phyloP scores from a whole-genome alignment of 2,888 invertebrate species.

The Polydesmus complanatus region DNA sequence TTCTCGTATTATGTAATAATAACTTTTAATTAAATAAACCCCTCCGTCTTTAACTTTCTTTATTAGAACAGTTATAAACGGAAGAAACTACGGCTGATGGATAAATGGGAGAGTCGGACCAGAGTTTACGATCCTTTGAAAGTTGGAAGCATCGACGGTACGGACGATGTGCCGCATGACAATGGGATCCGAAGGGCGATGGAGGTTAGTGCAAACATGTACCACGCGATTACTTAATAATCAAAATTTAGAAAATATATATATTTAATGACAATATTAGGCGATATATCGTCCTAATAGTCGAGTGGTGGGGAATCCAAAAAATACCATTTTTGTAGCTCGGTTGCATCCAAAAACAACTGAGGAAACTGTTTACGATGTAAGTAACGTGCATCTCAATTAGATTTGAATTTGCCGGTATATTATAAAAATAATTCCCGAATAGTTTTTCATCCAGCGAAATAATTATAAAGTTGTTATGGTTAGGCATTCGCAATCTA shows the following conservation, averaged over 20 bases:
- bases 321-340: constrained; percentile 58
- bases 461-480: neutral
- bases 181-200: constrained; percentile 57
- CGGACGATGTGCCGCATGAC: constrained; percentile 68
- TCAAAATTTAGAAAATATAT: neutral
- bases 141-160: constrained; percentile 76
- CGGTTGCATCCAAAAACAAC: constrained; percentile 51
- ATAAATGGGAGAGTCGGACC: constrained; percentile 26
- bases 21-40: too few species aligned
- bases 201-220: constrained; percentile 24
- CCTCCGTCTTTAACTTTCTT: too few species aligned
- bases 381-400: too few species aligned
- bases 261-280: neutral
- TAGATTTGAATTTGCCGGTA: too few species aligned
- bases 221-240: neutral
- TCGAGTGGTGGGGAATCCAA: constrained; percentile 36
- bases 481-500: constrained; percentile 41
- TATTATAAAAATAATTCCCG: too few species aligned
- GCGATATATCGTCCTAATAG: constrained; percentile 12
- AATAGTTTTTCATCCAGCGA: too few species aligned
- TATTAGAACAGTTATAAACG: too few species aligned
- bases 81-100: too few species aligned
- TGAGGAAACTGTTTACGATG: constrained; percentile 43
- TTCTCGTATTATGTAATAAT: too few species aligned
- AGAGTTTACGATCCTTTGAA: constrained; percentile 61